These are phyloP conservation scores for Cricetomys ansorgei DNA, from an alignment of 2,113 vertebrate genomes.

Conservation along the genomic window DNA sequence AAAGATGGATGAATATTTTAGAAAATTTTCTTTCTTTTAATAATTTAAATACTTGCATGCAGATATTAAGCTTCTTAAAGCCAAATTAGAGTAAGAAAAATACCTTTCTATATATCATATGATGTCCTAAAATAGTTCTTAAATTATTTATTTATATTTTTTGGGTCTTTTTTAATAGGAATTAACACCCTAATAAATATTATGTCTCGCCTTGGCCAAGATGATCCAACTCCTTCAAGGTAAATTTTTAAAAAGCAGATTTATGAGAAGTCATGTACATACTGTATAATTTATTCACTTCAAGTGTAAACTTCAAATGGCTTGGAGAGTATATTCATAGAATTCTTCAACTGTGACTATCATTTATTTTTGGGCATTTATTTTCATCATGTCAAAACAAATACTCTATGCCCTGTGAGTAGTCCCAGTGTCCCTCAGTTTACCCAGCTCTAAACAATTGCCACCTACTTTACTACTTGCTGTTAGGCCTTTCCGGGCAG, in stretches of 20 bases:
- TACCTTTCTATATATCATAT: slow-evolving; percentile 15
- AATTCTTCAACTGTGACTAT: neutral
- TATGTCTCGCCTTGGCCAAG: slow-evolving; percentile 99
- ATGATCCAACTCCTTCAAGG: slow-evolving; percentile 99
- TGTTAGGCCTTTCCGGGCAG: neutral
- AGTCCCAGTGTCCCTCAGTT: neutral
- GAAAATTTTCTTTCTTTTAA: neutral
- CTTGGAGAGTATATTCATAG: neutral
- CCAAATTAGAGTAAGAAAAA: neutral
- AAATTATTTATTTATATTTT: slow-evolving; percentile 56
- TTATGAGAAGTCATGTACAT: neutral
- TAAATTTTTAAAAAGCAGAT: slow-evolving; percentile 78
- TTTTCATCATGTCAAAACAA: neutral
- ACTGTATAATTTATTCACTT: neutral
- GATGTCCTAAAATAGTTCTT: slow-evolving; percentile 29
- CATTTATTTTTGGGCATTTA: neutral
- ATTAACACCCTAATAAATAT: slow-evolving; percentile 99
- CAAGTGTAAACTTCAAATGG: neutral
- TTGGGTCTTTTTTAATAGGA: slow-evolving; percentile 86
- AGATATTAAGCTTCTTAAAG: slow-evolving; percentile 41
- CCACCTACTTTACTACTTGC: neutral
- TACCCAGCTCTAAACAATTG: neutral
- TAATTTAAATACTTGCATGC: slow-evolving; percentile 16
- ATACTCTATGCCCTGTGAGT: neutral
- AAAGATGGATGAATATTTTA: neutral